These are phyloP conservation scores for Origma solitaria DNA, from an alignment of 2,113 vertebrate genomes.

Conservation along the genomic window DNA sequence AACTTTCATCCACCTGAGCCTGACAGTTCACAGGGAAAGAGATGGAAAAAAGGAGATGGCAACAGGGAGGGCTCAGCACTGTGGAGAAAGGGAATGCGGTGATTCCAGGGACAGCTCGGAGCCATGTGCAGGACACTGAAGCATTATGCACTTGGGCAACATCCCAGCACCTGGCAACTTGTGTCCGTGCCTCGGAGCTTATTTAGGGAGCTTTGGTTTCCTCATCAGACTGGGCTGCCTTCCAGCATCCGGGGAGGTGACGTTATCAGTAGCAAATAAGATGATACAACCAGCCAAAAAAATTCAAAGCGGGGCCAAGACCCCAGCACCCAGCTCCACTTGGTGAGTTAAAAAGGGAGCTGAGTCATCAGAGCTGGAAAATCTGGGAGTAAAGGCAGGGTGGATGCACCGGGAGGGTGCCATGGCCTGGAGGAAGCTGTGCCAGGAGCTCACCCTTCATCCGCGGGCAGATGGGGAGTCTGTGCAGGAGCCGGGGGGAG, in stretches of 20 bases:
- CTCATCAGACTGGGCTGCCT: not conserved
- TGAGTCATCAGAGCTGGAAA: constrained; percentile 23
- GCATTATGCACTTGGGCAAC: not conserved
- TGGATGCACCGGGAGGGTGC: accelerated
- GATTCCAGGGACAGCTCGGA: not conserved
- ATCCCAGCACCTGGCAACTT: not conserved
- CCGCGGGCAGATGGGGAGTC: accelerated
- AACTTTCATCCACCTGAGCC: not conserved
- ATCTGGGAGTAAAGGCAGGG: not conserved
- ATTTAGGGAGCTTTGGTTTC: not conserved
- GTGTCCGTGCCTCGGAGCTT: not conserved
- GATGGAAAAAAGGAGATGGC: not conserved
- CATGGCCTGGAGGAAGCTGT: not conserved
- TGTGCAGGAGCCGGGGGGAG: not conserved
- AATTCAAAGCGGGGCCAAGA: not conserved
- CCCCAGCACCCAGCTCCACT: not conserved
- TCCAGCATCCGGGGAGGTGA: not conserved
- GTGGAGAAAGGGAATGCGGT: accelerated
- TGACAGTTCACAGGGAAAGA: not conserved
- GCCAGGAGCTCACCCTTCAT: not conserved
- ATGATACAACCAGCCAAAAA: not conserved
- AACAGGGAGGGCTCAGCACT: not conserved
- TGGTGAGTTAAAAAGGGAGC: not conserved
- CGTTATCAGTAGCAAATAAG: not conserved
- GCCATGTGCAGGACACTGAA: not conserved